Base-by-base conservation (phyloP, 2,113 vertebrate genomes). In the Oreocharis arfaki region DNA sequence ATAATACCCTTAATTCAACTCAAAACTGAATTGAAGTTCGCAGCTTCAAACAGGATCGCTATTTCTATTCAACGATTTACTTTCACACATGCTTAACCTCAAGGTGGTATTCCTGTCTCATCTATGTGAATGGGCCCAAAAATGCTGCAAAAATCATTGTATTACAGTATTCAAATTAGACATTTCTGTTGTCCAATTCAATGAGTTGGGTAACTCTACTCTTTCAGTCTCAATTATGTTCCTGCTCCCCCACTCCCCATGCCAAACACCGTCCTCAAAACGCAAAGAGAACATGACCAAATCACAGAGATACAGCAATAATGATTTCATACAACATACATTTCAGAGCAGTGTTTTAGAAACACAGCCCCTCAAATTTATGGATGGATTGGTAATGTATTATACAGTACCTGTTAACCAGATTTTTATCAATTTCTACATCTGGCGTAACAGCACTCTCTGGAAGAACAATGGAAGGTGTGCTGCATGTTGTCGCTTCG, bases 391-490 rank as follows among this genome's bases (percentile, higher is more conserved):
- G 42, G 3, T 49, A 82, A 69, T 33, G 30, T 56, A 76, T 89
- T 60, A 55, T 56, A 49, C 13, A 68, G 49, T 98, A 98, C 98
- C 98, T 98, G 97, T 97, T 97, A 80, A 95, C 64, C 70, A 97
- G 93, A 55, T 96, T 98, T 96, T 85, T 97, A 84, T 97, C 97
- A 21, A 96, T 95, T 55, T 99, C 98, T 96, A 95, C 97, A 55
- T 98, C 98, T 60, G 96, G 44, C 4, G 87, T 64, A 64, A 94
- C 80, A 78, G 97, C 97, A 97, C 98, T 98, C 95, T 98, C 98
- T 53, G 98, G 99, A 92, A 99, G 98, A 90, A 99, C 91, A 55
- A 99, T 99, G 50, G 98, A 97, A 75, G 99, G 99, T 60, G 98
- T 97, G 15, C 93, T 97, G 94, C 98, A 97, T 21, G 96, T 74